Conservation (phyloP, 2,888 invertebrate species). For the Clistopyga incitator region DNA sequence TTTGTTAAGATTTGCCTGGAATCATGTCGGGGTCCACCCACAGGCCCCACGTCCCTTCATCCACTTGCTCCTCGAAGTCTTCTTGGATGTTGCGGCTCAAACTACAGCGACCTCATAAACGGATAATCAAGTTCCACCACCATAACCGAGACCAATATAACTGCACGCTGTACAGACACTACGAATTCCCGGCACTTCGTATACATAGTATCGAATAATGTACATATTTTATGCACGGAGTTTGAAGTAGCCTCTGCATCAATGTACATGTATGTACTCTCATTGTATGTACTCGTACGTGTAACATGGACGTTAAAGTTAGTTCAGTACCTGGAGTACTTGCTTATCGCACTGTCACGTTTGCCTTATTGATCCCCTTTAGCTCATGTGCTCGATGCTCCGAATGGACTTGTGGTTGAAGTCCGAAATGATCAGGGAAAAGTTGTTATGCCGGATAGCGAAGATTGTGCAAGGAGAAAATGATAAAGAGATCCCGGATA, state of each 20-base stretch:
- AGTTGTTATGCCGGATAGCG: background rate
- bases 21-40: conserved; percentile 26
- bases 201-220: background rate
- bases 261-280: conserved; percentile 22
- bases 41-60: conserved; percentile 17
- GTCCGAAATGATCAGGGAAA: background rate
- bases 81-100: conserved; percentile 40
- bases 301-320: background rate
- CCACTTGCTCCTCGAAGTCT: conserved; percentile 56
- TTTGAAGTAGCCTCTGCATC: background rate
- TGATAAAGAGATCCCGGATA: conserved; percentile 23
- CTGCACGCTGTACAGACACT: background rate
- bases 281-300: background rate
- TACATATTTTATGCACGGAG: conserved; percentile 3
- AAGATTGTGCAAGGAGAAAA: background rate
- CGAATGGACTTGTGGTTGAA: background rate
- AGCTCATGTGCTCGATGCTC: conserved; percentile 1
- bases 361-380: background rate
- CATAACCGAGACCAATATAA: conserved; percentile 4
- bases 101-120: conserved; percentile 66
- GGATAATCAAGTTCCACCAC: conserved; percentile 65
- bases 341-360: background rate
- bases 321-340: background rate
- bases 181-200: background rate
- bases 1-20: conserved; percentile 25